phyloP scores from a whole-genome alignment of 2,888 invertebrate species.

The Stramonita haemastoma region DNA sequence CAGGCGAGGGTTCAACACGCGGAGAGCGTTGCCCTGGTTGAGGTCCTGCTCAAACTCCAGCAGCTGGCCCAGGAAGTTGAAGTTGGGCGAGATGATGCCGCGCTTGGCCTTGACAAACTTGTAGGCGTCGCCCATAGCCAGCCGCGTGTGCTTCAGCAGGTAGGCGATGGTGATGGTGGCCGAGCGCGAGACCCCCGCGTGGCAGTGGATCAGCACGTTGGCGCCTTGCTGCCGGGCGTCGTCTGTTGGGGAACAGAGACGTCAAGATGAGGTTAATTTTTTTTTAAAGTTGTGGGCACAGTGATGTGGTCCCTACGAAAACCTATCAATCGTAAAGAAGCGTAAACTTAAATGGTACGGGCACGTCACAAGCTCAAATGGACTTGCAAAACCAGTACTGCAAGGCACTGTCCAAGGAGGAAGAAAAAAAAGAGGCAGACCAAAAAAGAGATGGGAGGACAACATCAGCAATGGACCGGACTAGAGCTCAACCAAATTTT shows the following conservation, averaged over 20 bases:
- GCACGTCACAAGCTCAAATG: no score
- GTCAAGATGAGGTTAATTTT: neutral
- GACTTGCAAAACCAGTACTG: no score
- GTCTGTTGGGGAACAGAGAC: conserved; percentile 80
- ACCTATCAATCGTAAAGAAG: no score
- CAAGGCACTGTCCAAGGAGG: no score
- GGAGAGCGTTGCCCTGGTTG: conserved; percentile 62
- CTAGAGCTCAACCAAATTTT: no score
- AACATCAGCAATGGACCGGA: no score
- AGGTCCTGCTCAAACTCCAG: conserved; percentile 86
- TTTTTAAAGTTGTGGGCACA: no score
- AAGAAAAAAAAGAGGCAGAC: no score
- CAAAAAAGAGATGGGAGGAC: no score
- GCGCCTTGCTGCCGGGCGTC: conserved; percentile 84
- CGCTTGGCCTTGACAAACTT: conserved; percentile 90
- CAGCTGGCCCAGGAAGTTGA: conserved; percentile 95
- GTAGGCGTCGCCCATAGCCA: conserved; percentile 92
- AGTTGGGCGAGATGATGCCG: conserved; percentile 94
- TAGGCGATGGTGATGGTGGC: conserved; percentile 97
- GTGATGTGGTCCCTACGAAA: no score
- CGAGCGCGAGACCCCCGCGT: conserved; percentile 95
- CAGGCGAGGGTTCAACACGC: conserved; percentile 57
- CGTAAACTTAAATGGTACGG: no score
- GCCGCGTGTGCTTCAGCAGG: conserved; percentile 89
- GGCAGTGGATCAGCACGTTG: conserved; percentile 94